A percentile compares a stretch with the other conserved stretches of the same genome.
Evolutionary conservation across 2,113 vertebrate genomes (phyloP).

Genomic region (Mesembrinibis cayennensis): DNA sequence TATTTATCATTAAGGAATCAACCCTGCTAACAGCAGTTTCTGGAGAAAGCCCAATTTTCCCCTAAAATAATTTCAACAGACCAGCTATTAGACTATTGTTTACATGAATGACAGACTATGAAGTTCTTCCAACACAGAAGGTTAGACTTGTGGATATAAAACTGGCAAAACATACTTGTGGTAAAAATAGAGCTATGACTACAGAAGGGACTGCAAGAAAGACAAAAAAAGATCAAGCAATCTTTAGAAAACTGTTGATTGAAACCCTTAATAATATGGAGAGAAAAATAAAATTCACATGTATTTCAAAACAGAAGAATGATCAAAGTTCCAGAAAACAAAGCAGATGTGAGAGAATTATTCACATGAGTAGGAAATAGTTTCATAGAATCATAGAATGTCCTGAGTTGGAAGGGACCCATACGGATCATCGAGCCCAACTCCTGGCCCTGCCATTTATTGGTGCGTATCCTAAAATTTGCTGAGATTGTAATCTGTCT

Average conservation of each 20-base stretch:
- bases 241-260: neutral
- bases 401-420: too few relatives aligned
- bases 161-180: neutral
- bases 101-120: neutral
- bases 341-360: neutral
- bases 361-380: neutral
- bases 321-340: neutral
- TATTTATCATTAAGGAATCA: neutral
- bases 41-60: neutral
- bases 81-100: constrained; percentile 3
- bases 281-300: neutral
- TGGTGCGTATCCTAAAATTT: neutral
- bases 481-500: neutral
- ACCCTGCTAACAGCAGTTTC: neutral
- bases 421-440: too few relatives aligned
- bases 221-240: neutral
- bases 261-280: neutral
- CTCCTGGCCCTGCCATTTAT: neutral
- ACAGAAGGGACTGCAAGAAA: neutral
- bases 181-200: constrained; percentile 3
- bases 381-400: neutral
- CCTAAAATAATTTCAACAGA: neutral
- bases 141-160: neutral
- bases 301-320: neutral
- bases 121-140: constrained; percentile 24